These are phyloP conservation scores for Danio choprae DNA, from an alignment of 2,797 vertebrate species.

Conservation along the genomic window DNA sequence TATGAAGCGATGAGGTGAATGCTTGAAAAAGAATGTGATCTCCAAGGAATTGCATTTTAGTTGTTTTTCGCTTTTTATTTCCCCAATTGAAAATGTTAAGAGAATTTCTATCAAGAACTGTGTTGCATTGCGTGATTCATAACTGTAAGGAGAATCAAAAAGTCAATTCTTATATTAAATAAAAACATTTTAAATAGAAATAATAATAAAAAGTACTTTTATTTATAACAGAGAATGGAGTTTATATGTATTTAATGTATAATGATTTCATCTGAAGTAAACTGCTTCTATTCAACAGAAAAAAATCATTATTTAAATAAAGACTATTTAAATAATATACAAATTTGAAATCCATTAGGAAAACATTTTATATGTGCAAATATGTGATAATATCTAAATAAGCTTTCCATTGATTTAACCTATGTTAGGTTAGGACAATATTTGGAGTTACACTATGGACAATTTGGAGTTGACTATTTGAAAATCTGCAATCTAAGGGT, in stretches of 20 bases:
- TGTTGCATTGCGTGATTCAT: neutral
- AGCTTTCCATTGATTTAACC: too few relatives aligned
- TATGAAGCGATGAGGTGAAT: conserved; percentile 44
- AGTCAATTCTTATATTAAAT: too few relatives aligned
- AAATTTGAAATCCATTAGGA: neutral
- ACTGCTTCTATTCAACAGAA: neutral
- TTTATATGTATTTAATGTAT: neutral
- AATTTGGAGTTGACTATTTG: too few relatives aligned
- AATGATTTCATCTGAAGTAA: neutral
- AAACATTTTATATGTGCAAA: neutral
- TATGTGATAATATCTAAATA: too few relatives aligned
- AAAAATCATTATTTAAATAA: neutral
- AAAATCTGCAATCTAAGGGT: too few relatives aligned
- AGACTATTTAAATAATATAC: too few relatives aligned
- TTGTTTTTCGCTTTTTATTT: conserved; percentile 47
- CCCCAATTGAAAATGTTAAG: conserved; percentile 42
- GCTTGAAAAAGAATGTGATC: conserved; percentile 17
- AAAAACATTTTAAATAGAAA: neutral
- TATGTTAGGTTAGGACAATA: too few relatives aligned
- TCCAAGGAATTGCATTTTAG: conserved; percentile 44
- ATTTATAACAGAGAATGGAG: too few relatives aligned
- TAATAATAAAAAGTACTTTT: neutral
- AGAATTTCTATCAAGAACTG: conserved; percentile 19
- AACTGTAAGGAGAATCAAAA: neutral
- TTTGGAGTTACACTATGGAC: too few relatives aligned